Percentiles rank a stretch among this genome's conserved stretches.
phyloP scores from a whole-genome alignment of 2,797 vertebrate species.

The Monodelphis domestica region DNA sequence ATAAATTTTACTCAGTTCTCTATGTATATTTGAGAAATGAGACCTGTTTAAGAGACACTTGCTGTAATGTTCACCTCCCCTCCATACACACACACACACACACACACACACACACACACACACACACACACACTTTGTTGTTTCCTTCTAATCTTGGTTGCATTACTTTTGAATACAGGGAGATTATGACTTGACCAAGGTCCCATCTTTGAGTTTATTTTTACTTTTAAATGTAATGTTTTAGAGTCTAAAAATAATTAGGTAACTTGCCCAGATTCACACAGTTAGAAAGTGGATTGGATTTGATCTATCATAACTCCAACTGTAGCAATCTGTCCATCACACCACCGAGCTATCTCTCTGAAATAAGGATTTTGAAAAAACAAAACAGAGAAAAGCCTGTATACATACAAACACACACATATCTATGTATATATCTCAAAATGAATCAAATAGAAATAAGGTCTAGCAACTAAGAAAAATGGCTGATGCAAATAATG shows the following conservation, averaged over 20 bases:
- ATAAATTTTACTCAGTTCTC: no score
- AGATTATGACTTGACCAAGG: neutral
- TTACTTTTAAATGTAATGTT: neutral
- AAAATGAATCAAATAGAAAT: slow-evolving; percentile 18
- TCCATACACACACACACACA: no score
- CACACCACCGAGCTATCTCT: neutral
- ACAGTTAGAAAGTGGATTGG: neutral
- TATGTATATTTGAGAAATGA: no score
- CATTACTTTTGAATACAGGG: no score
- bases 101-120: no score
- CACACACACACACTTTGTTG: no score
- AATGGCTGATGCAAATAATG: neutral
- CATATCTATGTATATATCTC: no score
- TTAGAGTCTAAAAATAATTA: neutral
- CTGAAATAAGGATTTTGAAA: neutral
- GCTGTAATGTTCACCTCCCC: no score
- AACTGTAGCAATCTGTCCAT: neutral
- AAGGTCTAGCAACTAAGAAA: neutral
- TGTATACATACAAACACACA: no score
- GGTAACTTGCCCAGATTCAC: neutral
- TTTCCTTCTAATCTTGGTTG: no score
- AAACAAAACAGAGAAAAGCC: neutral
- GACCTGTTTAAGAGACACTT: no score
- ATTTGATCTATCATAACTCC: neutral
- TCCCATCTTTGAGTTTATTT: neutral